phyloP scores from a whole-genome alignment of 2,888 invertebrate species.

The Drosophila meridiana region DNA sequence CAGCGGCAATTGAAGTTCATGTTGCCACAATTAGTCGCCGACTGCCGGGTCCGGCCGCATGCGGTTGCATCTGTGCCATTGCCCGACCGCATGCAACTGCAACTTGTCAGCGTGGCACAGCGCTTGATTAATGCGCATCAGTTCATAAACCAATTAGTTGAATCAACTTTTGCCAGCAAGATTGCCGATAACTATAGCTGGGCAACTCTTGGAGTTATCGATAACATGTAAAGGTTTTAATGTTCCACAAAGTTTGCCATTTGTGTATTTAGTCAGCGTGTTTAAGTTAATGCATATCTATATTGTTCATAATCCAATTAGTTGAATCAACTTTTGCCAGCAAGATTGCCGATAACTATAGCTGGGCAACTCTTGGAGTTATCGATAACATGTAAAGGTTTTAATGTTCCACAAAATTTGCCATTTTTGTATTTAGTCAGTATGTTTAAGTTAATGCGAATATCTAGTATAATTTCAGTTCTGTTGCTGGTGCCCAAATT shows the following conservation, averaged over 20 bases:
- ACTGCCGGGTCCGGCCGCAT: slow-evolving; percentile 1
- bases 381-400: background rate
- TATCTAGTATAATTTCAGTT: background rate
- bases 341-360: background rate
- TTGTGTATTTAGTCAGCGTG: background rate
- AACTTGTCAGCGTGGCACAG: slow-evolving; percentile 23
- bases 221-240: background rate
- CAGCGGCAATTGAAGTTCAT: slow-evolving; percentile 64
- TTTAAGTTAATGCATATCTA: background rate
- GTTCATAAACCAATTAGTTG: slow-evolving; percentile 19
- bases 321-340: background rate
- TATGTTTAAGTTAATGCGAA: background rate
- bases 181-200: background rate
- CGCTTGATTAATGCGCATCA: slow-evolving; percentile 11
- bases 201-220: background rate
- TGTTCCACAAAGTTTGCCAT: background rate
- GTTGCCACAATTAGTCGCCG: slow-evolving; percentile 57
- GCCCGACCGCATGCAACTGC: slow-evolving; percentile 38
- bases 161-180: background rate
- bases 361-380: background rate
- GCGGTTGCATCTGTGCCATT: background rate
- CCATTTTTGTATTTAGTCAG: background rate
- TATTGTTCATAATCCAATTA: slow-evolving; percentile 11
- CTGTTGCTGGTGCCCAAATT: background rate
- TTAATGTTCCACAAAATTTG: background rate